phyloP scores from a whole-genome alignment of 1,140 invertebrate species.

The Drosophila kurseongensis region DNA sequence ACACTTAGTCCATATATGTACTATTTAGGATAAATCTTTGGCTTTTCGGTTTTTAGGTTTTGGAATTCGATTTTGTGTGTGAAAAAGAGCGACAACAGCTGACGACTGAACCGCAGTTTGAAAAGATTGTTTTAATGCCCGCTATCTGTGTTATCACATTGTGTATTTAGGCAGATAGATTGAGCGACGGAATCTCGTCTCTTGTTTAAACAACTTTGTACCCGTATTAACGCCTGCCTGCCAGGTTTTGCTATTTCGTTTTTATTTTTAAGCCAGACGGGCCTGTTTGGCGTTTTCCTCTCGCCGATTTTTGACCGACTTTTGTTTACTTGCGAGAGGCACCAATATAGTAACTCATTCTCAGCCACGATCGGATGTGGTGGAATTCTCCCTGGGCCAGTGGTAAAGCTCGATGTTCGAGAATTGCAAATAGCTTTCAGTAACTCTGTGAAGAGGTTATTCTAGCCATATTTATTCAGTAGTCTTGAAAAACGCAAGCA shows the following conservation, averaged over 20 bases:
- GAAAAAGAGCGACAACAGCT: constrained; percentile 27
- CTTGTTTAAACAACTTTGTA: constrained; percentile 53
- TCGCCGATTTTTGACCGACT: constrained; percentile 14
- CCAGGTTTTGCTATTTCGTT: constrained; percentile 15
- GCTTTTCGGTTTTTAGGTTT: constrained; percentile 3
- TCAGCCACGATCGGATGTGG: constrained; percentile 19
- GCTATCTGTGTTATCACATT: constrained; percentile 74
- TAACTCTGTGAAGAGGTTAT: background rate
- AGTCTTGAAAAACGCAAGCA: too few relatives aligned
- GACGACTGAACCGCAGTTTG: constrained; percentile 34
- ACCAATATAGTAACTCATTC: constrained; percentile 1
- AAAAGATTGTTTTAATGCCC: constrained; percentile 25
- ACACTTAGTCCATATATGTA: constrained; percentile 24
- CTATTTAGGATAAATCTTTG: constrained; percentile 23
- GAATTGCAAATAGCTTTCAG: constrained; percentile 5
- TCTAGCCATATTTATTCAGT: too few relatives aligned
- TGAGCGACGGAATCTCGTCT: constrained; percentile 38
- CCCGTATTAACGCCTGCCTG: constrained; percentile 44
- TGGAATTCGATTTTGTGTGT: constrained; percentile 20
- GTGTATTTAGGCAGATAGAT: constrained; percentile 77
- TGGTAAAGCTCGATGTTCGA: background rate
- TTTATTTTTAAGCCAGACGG: constrained; percentile 20
- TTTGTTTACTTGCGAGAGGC: constrained; percentile 71
- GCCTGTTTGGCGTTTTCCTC: constrained; percentile 20
- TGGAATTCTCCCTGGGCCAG: constrained; percentile 4